Conservation (phyloP, 2,113 vertebrate genomes). For the Scomber scombrus region DNA sequence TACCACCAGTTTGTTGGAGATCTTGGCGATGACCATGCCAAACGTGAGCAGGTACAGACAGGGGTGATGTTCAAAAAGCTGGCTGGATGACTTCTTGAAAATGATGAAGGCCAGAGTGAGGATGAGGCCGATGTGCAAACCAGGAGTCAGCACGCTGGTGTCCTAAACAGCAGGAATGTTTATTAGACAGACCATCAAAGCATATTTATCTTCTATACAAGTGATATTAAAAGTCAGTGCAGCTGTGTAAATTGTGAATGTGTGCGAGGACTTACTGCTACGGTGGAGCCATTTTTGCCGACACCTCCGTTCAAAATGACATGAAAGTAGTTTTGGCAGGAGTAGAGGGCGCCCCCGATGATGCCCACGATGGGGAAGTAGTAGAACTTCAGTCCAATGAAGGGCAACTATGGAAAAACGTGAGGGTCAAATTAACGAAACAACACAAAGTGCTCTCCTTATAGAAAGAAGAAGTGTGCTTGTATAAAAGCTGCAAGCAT, state of each 20-base stretch:
- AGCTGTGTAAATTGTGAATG: no score
- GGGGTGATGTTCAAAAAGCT: conserved; percentile 93
- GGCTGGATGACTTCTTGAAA: conserved; percentile 95
- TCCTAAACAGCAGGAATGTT: conserved; percentile 83
- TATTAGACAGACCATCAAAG: neutral
- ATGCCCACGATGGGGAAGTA: conserved; percentile 90
- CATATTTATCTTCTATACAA: neutral
- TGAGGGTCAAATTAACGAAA: conserved; percentile 12
- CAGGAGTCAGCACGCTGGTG: conserved; percentile 95
- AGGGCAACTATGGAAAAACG: conserved; percentile 82
- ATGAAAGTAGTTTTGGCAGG: conserved; percentile 94
- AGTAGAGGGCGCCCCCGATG: conserved; percentile 89
- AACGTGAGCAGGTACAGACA: conserved; percentile 95
- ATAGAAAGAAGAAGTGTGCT: conserved; percentile 4
- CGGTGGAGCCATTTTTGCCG: conserved; percentile 97
- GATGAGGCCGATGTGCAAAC: conserved; percentile 92
- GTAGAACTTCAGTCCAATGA: conserved; percentile 89
- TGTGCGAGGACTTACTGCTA: conserved; percentile 88
- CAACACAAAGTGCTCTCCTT: neutral
- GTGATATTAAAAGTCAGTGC: no score
- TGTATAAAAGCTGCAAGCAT: conserved; percentile 72
- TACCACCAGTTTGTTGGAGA: conserved; percentile 97
- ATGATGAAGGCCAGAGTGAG: conserved; percentile 93
- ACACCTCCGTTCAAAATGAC: conserved; percentile 95
- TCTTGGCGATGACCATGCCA: conserved; percentile 94